phyloP scores from a whole-genome alignment of 2,797 vertebrate species.

The Staurois parvus region DNA sequence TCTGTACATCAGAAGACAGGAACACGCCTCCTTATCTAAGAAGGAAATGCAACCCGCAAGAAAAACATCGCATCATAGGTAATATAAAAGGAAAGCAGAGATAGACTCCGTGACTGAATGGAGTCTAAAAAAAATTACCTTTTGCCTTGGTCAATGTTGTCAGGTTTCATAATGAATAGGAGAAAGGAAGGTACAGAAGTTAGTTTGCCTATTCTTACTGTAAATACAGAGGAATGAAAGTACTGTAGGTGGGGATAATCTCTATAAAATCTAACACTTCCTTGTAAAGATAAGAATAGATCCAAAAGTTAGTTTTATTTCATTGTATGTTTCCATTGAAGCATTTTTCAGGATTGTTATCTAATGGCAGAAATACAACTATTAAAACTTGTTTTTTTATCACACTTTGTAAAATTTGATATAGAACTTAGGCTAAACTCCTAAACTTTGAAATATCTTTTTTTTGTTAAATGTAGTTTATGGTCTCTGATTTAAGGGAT shows the following conservation, averaged over 20 bases:
- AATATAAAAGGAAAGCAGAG: conserved; percentile 35
- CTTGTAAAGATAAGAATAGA: background rate
- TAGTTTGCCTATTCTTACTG: conserved; percentile 71
- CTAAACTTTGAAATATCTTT: too few species aligned
- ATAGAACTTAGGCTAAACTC: too few species aligned
- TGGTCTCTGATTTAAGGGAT: too few species aligned
- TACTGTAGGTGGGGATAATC: conserved; percentile 74
- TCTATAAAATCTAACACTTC: conserved; percentile 63
- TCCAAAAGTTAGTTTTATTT: background rate
- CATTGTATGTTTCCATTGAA: background rate
- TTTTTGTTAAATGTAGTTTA: too few species aligned
- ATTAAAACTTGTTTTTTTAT: too few species aligned
- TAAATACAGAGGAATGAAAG: conserved; percentile 75
- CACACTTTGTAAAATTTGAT: too few species aligned
- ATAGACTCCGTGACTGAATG: conserved; percentile 38
- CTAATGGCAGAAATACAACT: too few species aligned
- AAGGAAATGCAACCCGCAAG: conserved; percentile 35
- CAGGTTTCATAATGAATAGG: conserved; percentile 75
- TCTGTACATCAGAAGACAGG: conserved; percentile 1
- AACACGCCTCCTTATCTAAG: conserved; percentile 19
- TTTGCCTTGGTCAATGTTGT: conserved; percentile 66
- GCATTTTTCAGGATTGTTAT: too few species aligned
- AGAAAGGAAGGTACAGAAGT: conserved; percentile 70
- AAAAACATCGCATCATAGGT: conserved; percentile 27
- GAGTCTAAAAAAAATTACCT: conserved; percentile 61